Base-by-base conservation (phyloP, 2,113 vertebrate species). In the Sphaerodactylus townsendi region DNA sequence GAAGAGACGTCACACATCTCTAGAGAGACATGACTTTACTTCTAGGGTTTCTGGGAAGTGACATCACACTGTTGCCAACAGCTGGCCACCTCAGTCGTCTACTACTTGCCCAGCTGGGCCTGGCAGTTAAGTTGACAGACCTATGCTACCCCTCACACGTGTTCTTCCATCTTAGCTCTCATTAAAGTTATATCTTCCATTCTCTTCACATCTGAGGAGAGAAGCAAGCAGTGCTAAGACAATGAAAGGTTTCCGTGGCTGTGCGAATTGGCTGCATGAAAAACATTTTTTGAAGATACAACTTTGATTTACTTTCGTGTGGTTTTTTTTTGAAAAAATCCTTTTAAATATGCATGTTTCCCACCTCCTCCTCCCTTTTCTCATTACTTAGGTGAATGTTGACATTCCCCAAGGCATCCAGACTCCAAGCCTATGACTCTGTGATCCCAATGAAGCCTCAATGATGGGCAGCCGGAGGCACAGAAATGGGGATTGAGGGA, bases 211-310 rank as follows among this genome's bases (percentile, higher is more conserved):
- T 35, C 82, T 0, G 59, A 0, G 1, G 62, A 2, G 0, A 72
- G 73, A 33, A 0, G 76, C 0, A 23, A 0, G 1, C 8, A 0
- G 0, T 0, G 53, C 77, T 33, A 84, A 91, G 0, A 2, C 88
- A 88, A 56, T 91, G 72, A 83, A 76, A 85, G 64, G 69, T 44
- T 28, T 80, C 84, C 81, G 84, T 77, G 77, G n/a, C n/a, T n/a
- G n/a, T n/a, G n/a, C n/a, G n/a, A n/a, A n/a, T n/a, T 90, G 89
- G 91, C 93, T 92, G 90, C 89, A 73, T 90, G 92, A 91, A 81
- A 62, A 89, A 66, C 77, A 1, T 83, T 89, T 88, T 72, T 39
- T 77, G 83, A 80, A 90, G 77, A 81, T 86, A 91, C 75, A 78
- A 91, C 89, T 92, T 93, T 86, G 92, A 93, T 92, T 90, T 92